Conservation (phyloP, 2,888 invertebrate genomes). For the Pilophorus perplexus region DNA sequence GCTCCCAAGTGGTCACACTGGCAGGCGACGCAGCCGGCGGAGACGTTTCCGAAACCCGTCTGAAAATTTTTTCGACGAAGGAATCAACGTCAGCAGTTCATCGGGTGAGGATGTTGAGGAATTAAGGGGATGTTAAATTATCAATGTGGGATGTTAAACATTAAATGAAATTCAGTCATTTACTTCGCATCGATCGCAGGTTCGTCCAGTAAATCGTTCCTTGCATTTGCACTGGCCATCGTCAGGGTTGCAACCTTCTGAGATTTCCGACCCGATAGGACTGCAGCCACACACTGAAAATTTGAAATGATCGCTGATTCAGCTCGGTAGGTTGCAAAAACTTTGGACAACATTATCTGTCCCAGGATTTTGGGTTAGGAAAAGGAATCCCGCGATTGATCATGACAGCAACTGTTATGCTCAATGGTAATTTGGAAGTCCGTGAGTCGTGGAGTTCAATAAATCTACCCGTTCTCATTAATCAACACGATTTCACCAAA, state of each 20-base stretch:
- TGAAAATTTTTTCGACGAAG: slow-evolving; percentile 50
- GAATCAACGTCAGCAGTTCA: no score
- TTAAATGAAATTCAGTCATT: not conserved
- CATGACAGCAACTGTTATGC: no score
- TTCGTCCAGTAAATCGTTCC: slow-evolving; percentile 66
- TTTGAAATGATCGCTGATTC: no score
- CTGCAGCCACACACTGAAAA: slow-evolving; percentile 70
- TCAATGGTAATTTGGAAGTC: no score
- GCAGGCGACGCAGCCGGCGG: slow-evolving; percentile 76
- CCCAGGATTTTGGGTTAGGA: no score
- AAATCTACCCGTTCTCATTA: no score
- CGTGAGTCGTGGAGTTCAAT: no score
- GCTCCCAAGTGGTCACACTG: slow-evolving; percentile 72
- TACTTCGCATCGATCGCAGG: slow-evolving; percentile 66
- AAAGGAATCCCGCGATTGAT: no score
- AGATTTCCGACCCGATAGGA: slow-evolving; percentile 66
- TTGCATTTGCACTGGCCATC: slow-evolving; percentile 76
- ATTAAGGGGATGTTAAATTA: not conserved
- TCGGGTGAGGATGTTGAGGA: no score
- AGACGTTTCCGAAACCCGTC: slow-evolving; percentile 70
- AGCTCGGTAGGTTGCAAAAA: not conserved
- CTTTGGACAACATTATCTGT: no score
- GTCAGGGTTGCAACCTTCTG: slow-evolving; percentile 65
- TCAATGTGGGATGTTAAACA: not conserved
- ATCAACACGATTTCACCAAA: no score